A percentile compares a stretch with the other conserved stretches of the same genome.
Conservation (phyloP, 2,113 vertebrate genomes). For the Ia io region DNA sequence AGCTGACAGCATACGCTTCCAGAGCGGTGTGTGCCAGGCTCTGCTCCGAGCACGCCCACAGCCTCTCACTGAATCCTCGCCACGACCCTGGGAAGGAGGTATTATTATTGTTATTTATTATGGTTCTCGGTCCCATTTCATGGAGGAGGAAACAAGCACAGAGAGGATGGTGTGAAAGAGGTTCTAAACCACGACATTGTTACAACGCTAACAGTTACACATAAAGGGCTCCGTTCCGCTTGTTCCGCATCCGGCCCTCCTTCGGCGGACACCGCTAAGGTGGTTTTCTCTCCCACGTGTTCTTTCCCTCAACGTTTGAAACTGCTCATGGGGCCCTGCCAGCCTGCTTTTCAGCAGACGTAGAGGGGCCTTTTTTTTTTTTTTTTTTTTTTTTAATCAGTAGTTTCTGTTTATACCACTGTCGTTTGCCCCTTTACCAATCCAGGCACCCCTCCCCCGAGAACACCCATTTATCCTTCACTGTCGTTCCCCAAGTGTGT, state of each 20-base stretch:
- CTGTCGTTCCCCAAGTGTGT: not conserved
- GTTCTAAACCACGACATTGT: not conserved
- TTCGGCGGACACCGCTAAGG: not conserved
- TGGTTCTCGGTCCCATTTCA: not conserved
- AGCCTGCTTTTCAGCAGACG: not conserved
- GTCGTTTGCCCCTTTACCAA: not conserved
- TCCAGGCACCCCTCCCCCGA: too few species aligned
- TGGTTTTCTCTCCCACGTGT: not conserved
- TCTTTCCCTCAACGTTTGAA: not conserved
- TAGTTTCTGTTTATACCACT: not conserved
- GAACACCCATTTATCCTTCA: not conserved
- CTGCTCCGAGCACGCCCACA: not conserved
- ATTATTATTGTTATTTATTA: not conserved
- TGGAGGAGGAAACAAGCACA: not conserved
- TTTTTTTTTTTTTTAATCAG: not conserved
- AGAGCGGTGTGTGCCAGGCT: not conserved
- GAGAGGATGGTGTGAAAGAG: not conserved
- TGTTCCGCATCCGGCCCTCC: not conserved
- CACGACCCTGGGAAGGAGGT: not conserved
- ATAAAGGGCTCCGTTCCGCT: not conserved
- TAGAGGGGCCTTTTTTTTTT: not conserved
- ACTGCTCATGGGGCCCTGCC: not conserved
- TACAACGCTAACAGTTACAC: not conserved
- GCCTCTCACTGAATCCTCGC: not conserved
- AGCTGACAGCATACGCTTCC: not conserved